A percentile compares a stretch with the other conserved stretches of the same genome.
These are phyloP conservation scores for Nannoperca australis DNA, from an alignment of 2,797 vertebrate species.

Conservation along the genomic window DNA sequence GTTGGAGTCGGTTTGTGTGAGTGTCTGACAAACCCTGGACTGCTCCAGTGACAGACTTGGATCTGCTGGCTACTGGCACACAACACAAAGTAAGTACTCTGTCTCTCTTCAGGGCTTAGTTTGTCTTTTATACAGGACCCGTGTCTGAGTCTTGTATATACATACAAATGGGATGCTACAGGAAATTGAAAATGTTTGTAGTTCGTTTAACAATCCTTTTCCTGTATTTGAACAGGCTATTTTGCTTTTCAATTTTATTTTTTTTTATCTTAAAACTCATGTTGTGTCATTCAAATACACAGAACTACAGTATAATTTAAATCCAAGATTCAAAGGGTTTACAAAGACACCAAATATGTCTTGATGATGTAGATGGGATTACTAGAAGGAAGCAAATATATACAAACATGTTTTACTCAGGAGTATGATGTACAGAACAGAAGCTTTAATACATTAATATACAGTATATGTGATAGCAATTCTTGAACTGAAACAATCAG, in stretches of 20 bases:
- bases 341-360: neutral
- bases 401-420: neutral
- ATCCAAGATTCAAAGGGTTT: neutral
- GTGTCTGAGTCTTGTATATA: neutral
- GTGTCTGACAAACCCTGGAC: constrained; percentile 69
- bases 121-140: neutral
- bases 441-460: neutral
- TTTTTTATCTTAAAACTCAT: neutral
- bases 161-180: neutral
- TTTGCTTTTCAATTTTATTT: neutral
- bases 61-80: constrained; percentile 57
- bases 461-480: neutral
- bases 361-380: neutral
- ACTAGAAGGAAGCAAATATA: neutral
- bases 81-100: constrained; percentile 71
- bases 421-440: neutral
- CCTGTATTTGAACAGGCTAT: neutral
- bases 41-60: constrained; percentile 60
- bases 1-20: constrained; percentile 68
- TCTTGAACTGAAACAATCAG: neutral
- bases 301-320: neutral
- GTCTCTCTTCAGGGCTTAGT: neutral
- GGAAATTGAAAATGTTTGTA: neutral
- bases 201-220: neutral
- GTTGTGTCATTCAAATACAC: neutral